These are phyloP conservation scores for Poliocrania exsul DNA, from an alignment of 2,797 vertebrate species.

Conservation along the genomic window DNA sequence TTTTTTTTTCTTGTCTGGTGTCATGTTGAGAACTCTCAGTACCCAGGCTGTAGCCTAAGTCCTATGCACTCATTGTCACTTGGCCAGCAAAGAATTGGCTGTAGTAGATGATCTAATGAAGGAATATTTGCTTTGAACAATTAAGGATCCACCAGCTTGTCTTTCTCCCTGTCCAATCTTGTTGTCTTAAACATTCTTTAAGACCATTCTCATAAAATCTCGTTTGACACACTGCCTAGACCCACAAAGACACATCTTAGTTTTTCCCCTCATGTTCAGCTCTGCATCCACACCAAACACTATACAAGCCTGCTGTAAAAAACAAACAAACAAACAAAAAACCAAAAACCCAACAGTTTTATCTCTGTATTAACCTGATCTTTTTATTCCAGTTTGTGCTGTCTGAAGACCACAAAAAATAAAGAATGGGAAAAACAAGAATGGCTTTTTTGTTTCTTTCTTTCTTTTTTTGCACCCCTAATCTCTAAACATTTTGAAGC, in stretches of 20 bases:
- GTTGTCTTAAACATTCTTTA: background rate
- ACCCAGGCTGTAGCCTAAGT: background rate
- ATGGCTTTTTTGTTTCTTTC: background rate
- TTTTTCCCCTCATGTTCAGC: background rate
- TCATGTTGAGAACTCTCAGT: background rate
- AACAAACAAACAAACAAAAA: too few species aligned
- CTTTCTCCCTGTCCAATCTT: background rate
- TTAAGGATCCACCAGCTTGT: background rate
- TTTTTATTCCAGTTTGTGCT: background rate
- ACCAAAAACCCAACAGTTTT: fast-evolving
- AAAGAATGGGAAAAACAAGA: background rate
- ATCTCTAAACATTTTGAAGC: background rate
- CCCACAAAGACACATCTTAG: background rate
- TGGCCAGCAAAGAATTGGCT: background rate
- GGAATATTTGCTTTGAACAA: background rate
- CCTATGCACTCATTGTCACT: background rate
- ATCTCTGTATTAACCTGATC: background rate
- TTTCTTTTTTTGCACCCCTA: fast-evolving
- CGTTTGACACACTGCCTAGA: background rate
- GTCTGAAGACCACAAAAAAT: background rate
- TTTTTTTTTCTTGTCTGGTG: background rate
- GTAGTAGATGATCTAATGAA: background rate
- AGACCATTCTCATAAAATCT: background rate
- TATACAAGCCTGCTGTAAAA: background rate
- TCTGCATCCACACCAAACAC: background rate